phyloP scores from a whole-genome alignment of 2,888 invertebrate species.

The Mythimna lalbum region DNA sequence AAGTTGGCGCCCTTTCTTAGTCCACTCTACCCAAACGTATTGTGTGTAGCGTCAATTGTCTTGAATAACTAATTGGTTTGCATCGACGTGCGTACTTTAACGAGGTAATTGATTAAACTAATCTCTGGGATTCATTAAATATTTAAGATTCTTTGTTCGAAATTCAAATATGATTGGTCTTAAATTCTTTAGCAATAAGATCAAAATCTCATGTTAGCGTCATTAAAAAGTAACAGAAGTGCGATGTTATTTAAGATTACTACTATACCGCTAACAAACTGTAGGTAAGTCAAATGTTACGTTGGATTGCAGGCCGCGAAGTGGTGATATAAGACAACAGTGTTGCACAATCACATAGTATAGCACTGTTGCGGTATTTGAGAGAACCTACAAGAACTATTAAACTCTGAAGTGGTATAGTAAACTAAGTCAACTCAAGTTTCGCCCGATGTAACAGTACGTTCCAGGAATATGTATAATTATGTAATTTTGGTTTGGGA shows the following conservation, averaged over 20 bases:
- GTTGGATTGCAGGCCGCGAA: slow-evolving; percentile 3
- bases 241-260: neutral
- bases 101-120: slow-evolving; percentile 36
- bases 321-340: slow-evolving; percentile 42
- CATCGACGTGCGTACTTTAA: slow-evolving; percentile 55
- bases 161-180: neutral
- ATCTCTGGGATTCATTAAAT: slow-evolving; percentile 27
- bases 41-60: slow-evolving; percentile 87
- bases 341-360: slow-evolving; percentile 47
- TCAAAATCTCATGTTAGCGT: slow-evolving; percentile 8
- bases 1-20: slow-evolving; percentile 89
- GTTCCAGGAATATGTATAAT: neutral
- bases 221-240: neutral
- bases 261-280: neutral
- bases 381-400: slow-evolving; percentile 31
- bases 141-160: neutral
- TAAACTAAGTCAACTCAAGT: slow-evolving; percentile 33
- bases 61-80: slow-evolving; percentile 85
- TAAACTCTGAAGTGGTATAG: slow-evolving; percentile 44
- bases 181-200: slow-evolving; percentile 4
- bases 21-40: slow-evolving; percentile 80
- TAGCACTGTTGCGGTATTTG: slow-evolving; percentile 36
- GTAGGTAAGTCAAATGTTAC: slow-evolving; percentile 1
- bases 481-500: neutral
- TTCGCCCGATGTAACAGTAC: neutral